Conservation (phyloP, 2,113 vertebrate genomes). For the Actenoides lindsayi region DNA sequence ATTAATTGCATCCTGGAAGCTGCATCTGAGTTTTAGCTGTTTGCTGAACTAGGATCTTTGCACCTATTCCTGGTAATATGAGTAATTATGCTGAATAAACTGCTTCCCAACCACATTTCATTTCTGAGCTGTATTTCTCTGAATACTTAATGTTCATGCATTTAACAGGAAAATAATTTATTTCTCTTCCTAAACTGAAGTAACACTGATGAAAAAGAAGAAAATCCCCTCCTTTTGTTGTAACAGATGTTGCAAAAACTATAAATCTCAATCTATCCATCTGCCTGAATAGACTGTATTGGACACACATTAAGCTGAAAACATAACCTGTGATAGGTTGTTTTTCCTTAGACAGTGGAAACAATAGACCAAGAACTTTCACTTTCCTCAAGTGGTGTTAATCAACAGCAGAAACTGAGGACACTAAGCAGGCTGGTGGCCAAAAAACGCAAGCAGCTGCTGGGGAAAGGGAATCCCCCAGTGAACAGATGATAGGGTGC, state of each 20-base stretch:
- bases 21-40: neutral
- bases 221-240: neutral
- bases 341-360: slow-evolving; percentile 27
- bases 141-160: neutral
- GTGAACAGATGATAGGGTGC: neutral
- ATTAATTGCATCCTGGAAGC: neutral
- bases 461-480: slow-evolving; percentile 66
- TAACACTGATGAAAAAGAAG: neutral
- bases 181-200: neutral
- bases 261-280: neutral
- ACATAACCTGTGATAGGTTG: neutral
- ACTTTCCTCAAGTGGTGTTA: slow-evolving; percentile 51
- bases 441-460: slow-evolving; percentile 65
- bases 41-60: neutral
- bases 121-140: neutral
- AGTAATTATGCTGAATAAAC: neutral
- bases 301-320: neutral
- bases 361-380: slow-evolving; percentile 42
- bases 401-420: slow-evolving; percentile 55
- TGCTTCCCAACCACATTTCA: neutral
- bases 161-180: neutral
- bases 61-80: neutral
- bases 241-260: neutral
- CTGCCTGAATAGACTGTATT: neutral
- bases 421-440: slow-evolving; percentile 9